Evolutionary conservation across 1,140 invertebrate species (phyloP).

Genomic region (Calycopis cecrops): DNA sequence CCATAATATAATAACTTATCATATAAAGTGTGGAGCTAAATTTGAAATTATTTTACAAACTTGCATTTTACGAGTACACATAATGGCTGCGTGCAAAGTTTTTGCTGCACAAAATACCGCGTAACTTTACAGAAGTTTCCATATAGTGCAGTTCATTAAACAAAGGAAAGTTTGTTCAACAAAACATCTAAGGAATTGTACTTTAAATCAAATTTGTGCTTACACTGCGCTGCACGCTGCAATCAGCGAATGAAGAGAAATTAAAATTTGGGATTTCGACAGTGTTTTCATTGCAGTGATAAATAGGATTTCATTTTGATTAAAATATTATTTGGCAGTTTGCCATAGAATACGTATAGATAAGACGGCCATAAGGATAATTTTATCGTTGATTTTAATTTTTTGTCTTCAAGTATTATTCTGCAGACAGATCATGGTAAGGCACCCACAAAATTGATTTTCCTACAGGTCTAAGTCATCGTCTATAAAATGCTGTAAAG

Average conservation of each 20-base stretch:
- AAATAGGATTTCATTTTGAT: too few species aligned
- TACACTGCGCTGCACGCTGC: background rate
- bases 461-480: too few species aligned
- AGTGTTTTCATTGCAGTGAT: too few species aligned
- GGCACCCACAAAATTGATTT: too few species aligned
- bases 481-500: too few species aligned
- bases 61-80: conserved; percentile 5
- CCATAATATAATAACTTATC: background rate
- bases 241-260: background rate
- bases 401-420: too few species aligned
- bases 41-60: conserved; percentile 5
- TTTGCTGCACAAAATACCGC: conserved; percentile 7
- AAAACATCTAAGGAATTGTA: conserved; percentile 20
- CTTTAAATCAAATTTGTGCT: conserved; percentile 6
- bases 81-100: conserved; percentile 6
- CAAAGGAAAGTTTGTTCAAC: conserved; percentile 34
- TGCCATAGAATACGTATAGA: too few species aligned
- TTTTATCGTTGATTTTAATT: too few species aligned
- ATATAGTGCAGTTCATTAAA: conserved; percentile 39
- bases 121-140: conserved; percentile 15
- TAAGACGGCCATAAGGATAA: too few species aligned
- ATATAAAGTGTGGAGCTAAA: conserved; percentile 7
- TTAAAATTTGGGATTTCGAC: too few species aligned
- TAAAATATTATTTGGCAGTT: too few species aligned
- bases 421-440: too few species aligned